phyloP scores from a whole-genome alignment of 2,797 vertebrate species.

The Harpagifer antarcticus region DNA sequence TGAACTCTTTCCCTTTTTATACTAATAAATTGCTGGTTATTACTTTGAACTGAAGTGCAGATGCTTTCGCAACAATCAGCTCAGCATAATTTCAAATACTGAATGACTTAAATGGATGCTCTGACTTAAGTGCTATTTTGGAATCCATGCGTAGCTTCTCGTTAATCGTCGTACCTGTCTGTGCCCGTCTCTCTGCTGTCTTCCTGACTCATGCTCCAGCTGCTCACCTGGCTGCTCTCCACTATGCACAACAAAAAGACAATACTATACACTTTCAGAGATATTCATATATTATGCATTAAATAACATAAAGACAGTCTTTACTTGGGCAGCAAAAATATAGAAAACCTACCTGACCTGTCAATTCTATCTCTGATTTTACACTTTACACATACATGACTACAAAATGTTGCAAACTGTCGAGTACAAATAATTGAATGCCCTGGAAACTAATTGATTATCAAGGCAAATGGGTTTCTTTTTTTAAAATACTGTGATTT shows the following conservation, averaged over 20 bases:
- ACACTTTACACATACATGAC: background rate
- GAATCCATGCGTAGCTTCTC: background rate
- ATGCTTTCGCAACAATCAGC: background rate
- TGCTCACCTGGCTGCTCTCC: slow-evolving; percentile 43
- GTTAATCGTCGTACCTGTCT: slow-evolving; percentile 62
- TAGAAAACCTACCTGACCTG: background rate
- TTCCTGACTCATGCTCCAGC: slow-evolving; percentile 48
- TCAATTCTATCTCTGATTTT: background rate
- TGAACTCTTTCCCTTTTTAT: no score
- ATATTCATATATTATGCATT: background rate
- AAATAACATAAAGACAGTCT: background rate
- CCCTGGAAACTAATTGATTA: background rate
- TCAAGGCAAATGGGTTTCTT: background rate
- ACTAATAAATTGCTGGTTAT: no score
- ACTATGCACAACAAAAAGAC: slow-evolving; percentile 44
- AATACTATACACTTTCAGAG: background rate
- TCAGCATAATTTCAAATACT: background rate
- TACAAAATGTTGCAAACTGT: background rate
- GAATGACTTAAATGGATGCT: background rate
- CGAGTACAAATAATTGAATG: background rate
- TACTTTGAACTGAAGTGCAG: no score
- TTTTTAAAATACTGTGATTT: background rate
- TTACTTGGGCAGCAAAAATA: background rate
- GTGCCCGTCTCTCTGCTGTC: slow-evolving; percentile 18
- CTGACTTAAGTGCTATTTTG: background rate